Base-by-base conservation (phyloP, 1,140 invertebrate species). In the Psix sp. region DNA sequence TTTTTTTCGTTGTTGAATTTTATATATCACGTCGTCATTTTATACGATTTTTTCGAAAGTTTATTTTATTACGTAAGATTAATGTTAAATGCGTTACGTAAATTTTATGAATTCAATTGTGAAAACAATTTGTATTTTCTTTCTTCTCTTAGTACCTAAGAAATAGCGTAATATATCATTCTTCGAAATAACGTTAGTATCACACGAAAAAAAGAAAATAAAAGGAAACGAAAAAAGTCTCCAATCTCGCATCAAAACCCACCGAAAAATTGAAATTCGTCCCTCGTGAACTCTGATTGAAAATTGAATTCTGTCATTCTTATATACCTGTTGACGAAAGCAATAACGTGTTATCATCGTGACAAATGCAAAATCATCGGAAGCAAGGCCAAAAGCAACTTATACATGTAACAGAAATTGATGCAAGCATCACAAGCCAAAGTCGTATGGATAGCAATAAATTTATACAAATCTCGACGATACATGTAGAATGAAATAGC, bases 371-470 rank as follows among this genome's bases (percentile, higher is more conserved):
- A 33, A 43, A 43, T 43, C 40, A 24, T 29, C 16, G 42, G 33
- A 56, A 33, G 9, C 20, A 52, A 43, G n/a, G 18, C 38, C 39
- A 43, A 35, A 35, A 35, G 13, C 5, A 13, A 33, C n/a, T 33
- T 33, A 10, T 13, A 35, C 29, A 13, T n/a, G 45, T 26, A 26
- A 46, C 5, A 24, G 26, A 57, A 57, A 57, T 36, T 57, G 52
- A 57, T 57, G 24, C 18, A 46, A 43, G 33, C 18, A 26, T 57
- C 40, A 26, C 14, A 57, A 45, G 43, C 56, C 56, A 59, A 59
- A 48, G 56, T 38, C 46, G 33, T 59, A 48, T 15, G 31, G 7
- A 39, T 59, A 42, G 26, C 18, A 17, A 36, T 4, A 38, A 59
- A 59, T 46, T 20, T 45, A 29, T 43, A 56, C 26, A 33, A 56